Conservation (phyloP, 2,113 vertebrate genomes). For the Nycticryphes semicollaris region DNA sequence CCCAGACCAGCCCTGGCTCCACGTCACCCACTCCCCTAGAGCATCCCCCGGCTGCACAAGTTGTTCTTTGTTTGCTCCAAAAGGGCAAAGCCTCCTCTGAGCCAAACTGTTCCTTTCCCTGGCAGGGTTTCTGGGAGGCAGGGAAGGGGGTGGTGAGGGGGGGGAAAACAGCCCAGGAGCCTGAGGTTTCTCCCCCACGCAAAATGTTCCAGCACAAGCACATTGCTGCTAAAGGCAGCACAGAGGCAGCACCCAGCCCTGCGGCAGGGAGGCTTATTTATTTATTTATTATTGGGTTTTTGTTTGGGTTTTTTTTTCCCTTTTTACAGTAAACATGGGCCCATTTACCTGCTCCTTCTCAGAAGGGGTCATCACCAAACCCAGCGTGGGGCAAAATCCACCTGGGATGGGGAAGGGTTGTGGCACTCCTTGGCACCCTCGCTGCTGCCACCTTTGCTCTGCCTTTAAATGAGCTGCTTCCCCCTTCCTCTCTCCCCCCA, state of each 20-base stretch:
- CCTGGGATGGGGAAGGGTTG: neutral
- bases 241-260: neutral
- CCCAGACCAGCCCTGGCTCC: neutral
- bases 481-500: accelerated
- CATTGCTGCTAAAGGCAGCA: neutral
- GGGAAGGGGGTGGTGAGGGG: too few relatives aligned
- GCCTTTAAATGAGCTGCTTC: neutral
- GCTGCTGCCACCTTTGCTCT: neutral
- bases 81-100: conserved; percentile 23
- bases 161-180: neutral
- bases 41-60: neutral
- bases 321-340: neutral
- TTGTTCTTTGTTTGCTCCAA: conserved; percentile 3
- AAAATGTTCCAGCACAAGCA: neutral
- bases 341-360: neutral
- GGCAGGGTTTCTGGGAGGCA: neutral
- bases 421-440: too few relatives aligned
- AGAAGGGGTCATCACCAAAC: neutral
- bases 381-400: neutral
- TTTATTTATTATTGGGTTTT: neutral
- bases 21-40: neutral
- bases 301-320: too few relatives aligned
- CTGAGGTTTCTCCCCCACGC: conserved; percentile 20
- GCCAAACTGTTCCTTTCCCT: neutral
- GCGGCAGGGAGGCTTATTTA: neutral